Conservation (phyloP, 2,113 vertebrate species). For the Protobothrops flavoviridis region DNA sequence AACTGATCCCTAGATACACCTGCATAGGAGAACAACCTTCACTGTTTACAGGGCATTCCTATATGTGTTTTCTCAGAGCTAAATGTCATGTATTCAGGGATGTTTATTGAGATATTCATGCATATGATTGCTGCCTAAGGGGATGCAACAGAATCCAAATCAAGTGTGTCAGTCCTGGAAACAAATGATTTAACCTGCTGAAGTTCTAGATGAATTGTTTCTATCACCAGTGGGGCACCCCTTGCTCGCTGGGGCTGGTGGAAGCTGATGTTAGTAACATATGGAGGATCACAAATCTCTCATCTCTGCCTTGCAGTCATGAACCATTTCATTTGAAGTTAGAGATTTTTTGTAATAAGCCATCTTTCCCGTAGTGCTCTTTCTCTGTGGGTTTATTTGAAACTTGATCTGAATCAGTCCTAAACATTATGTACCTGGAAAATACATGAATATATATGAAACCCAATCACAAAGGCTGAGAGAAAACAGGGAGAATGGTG, state of each 20-base stretch:
- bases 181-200: background rate
- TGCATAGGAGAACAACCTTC: background rate
- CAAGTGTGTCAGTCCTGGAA: background rate
- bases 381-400: background rate
- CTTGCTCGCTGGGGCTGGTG: background rate
- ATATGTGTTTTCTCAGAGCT: background rate
- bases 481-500: background rate
- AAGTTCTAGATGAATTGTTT: background rate
- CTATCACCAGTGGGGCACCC: background rate
- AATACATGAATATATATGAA: background rate
- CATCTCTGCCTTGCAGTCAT: background rate
- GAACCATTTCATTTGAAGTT: background rate
- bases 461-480: background rate
- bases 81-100: background rate
- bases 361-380: background rate
- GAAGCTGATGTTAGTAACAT: background rate
- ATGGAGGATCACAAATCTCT: background rate
- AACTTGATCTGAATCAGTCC: background rate
- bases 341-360: background rate
- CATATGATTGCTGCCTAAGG: background rate
- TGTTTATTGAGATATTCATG: background rate
- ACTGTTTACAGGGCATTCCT: background rate
- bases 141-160: background rate
- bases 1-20: background rate
- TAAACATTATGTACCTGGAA: background rate